These are phyloP conservation scores for Rhyacichthys aspro DNA, from an alignment of 2,797 vertebrate species.

Conservation along the genomic window DNA sequence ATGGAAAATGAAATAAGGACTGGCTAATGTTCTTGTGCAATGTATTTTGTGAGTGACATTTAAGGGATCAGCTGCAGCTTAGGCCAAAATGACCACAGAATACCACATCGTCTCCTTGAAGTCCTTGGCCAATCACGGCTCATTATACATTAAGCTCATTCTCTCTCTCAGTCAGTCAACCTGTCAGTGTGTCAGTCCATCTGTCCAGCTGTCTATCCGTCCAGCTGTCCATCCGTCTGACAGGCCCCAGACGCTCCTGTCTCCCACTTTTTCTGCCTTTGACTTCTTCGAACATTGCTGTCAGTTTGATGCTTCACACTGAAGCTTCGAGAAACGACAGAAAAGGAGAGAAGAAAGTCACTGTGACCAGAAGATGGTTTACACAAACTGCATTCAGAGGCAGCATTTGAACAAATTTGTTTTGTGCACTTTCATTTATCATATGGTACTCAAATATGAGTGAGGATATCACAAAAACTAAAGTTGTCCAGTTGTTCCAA, in stretches of 20 bases:
- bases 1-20: constrained; percentile 20
- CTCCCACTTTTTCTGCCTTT: constrained; percentile 7
- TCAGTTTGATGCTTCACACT: constrained; percentile 46
- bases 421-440: no score
- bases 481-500: no score
- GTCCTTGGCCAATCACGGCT: constrained; percentile 37
- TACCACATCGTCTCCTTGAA: constrained; percentile 37
- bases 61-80: constrained; percentile 37
- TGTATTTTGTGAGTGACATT: constrained; percentile 50
- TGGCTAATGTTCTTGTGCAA: constrained; percentile 28
- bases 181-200: constrained; percentile 15
- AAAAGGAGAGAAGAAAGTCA: constrained; percentile 62
- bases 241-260: constrained; percentile 34
- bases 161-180: constrained; percentile 17
- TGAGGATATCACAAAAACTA: no score
- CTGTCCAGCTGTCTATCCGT: constrained; percentile 36
- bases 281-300: constrained; percentile 20
- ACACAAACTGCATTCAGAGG: constrained; percentile 22
- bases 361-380: constrained; percentile 29
- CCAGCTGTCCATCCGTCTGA: constrained; percentile 43
- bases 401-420: background rate
- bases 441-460: no score
- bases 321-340: constrained; percentile 37
- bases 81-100: constrained; percentile 52
- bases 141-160: constrained; percentile 3